Evolutionary conservation across 2,113 vertebrate genomes (phyloP).

Genomic region (Lagenorhynchus albirostris): DNA sequence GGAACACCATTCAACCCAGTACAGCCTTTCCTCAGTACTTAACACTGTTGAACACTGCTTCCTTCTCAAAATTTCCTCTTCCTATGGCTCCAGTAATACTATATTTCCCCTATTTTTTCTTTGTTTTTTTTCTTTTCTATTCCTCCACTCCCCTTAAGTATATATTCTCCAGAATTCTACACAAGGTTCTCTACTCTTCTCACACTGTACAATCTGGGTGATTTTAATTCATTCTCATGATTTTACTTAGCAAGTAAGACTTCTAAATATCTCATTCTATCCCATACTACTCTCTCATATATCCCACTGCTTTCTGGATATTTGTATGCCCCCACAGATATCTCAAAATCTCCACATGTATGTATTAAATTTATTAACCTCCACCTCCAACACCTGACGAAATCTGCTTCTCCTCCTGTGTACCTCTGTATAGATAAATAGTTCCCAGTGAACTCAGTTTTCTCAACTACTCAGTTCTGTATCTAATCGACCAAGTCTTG

Average conservation of each 20-base stretch:
- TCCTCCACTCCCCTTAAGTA: not conserved
- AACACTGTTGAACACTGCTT: not conserved
- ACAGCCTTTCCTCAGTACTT: not conserved
- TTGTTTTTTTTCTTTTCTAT: not conserved
- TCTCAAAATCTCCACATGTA: not conserved
- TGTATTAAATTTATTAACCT: conserved; percentile 7
- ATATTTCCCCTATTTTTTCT: not conserved
- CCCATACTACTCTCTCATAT: not conserved
- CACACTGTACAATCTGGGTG: not conserved
- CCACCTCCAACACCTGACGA: not conserved
- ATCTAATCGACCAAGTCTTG: not conserved
- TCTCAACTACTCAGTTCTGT: conserved; percentile 3
- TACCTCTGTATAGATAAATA: not conserved
- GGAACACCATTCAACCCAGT: not conserved
- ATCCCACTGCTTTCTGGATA: not conserved
- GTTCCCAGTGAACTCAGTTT: not conserved
- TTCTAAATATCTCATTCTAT: not conserved
- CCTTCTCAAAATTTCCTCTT: not conserved
- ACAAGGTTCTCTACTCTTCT: not conserved
- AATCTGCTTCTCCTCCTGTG: not conserved
- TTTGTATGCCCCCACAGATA: not conserved
- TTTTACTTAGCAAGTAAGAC: not conserved
- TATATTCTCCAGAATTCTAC: not conserved
- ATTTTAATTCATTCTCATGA: not conserved
- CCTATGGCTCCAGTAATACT: not conserved